Conservation (phyloP, 2,113 vertebrate genomes). For the Regulus satrapa region DNA sequence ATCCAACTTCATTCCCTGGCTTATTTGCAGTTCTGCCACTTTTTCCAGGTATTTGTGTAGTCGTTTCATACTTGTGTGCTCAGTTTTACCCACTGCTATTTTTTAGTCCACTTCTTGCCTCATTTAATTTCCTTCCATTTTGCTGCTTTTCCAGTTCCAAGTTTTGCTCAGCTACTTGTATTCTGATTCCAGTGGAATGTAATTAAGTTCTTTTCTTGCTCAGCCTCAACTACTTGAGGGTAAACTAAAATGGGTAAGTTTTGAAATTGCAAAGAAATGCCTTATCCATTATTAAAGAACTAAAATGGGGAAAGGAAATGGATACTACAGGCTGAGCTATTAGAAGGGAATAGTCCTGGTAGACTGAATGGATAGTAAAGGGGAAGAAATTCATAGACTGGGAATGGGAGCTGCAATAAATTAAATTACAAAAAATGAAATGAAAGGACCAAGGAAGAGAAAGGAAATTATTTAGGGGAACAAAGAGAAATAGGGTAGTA, state of each 20-base stretch:
- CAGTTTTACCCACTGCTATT: not conserved
- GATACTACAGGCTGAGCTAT: not conserved
- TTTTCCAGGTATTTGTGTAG: not conserved
- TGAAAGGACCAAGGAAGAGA: not conserved
- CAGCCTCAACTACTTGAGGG: not conserved
- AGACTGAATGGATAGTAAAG: not conserved
- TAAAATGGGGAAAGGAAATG: conserved; percentile 6
- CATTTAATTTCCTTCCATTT: conserved; percentile 14
- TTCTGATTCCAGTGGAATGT: not conserved
- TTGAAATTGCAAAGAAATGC: conserved; percentile 7
- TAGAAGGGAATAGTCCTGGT: not conserved
- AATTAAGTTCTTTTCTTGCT: conserved; percentile 25
- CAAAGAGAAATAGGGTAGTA: not conserved
- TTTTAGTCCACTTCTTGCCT: not conserved
- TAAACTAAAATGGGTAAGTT: conserved; percentile 11
- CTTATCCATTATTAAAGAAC: conserved; percentile 31
- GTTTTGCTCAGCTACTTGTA: not conserved
- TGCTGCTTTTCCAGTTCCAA: not conserved
- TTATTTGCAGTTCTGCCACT: not conserved
- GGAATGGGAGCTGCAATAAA: not conserved
- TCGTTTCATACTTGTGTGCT: not conserved
- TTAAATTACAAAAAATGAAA: not conserved
- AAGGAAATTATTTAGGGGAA: not conserved
- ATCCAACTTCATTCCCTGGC: not conserved
- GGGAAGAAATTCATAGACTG: not conserved